Evolutionary conservation across 2,797 vertebrate genomes (phyloP).

Genomic region (Hapalemur alaotrensis): DNA sequence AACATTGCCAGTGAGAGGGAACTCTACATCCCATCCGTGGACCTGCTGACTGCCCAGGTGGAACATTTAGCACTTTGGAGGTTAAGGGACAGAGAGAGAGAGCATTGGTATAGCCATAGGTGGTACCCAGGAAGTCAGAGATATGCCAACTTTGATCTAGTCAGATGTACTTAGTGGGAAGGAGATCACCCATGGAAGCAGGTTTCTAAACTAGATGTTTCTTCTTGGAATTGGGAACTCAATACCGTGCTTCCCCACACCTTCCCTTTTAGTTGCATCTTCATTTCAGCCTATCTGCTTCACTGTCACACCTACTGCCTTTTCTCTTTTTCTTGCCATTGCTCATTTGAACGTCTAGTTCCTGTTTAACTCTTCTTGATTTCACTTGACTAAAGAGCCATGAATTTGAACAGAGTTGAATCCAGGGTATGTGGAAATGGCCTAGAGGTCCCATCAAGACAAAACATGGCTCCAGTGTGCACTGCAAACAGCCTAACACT

Average conservation of each 20-base stretch:
- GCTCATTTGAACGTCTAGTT: background rate
- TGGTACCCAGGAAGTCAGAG: background rate
- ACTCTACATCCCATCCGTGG: constrained; percentile 95
- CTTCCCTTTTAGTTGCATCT: background rate
- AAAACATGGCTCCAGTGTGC: background rate
- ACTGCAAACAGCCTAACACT: background rate
- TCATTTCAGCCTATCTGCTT: background rate
- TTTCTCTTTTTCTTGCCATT: background rate
- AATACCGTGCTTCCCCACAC: background rate
- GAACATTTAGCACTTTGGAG: background rate
- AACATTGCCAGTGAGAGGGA: constrained; percentile 87
- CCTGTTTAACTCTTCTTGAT: background rate
- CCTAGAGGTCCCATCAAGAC: background rate
- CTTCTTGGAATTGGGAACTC: background rate
- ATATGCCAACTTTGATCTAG: background rate
- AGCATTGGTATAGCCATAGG: background rate
- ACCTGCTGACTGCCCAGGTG: constrained; percentile 98
- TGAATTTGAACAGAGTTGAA: background rate
- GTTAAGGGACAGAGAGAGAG: background rate
- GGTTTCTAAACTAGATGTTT: background rate
- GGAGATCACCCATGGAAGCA: background rate
- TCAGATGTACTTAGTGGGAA: background rate
- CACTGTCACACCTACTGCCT: background rate
- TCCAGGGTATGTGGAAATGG: background rate
- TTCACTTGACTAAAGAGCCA: fast-evolving